phyloP scores from a whole-genome alignment of 2,797 vertebrate species.

The Pseudochirops cupreus region DNA sequence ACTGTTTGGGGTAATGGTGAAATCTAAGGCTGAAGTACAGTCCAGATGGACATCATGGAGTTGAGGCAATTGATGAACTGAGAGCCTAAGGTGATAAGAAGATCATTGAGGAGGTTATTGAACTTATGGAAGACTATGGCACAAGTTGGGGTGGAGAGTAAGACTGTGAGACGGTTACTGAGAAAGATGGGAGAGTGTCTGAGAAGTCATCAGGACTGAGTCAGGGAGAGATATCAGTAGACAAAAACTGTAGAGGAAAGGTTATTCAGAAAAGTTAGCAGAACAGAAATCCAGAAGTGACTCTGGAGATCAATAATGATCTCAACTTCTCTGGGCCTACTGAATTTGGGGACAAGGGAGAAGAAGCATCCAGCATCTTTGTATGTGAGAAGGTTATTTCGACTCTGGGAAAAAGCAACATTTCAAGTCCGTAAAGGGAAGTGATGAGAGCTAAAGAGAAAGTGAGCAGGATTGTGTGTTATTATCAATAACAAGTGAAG shows the following conservation, averaged over 20 bases:
- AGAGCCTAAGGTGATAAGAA: neutral
- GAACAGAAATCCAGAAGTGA: neutral
- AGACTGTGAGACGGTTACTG: neutral
- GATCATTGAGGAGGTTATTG: neutral
- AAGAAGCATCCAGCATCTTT: neutral
- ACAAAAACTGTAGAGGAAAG: neutral
- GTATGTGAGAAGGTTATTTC: neutral
- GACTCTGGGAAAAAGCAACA: neutral
- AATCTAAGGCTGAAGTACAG: neutral
- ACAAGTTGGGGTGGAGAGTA: neutral
- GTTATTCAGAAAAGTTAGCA: neutral
- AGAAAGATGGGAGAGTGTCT: neutral
- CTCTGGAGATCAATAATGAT: neutral
- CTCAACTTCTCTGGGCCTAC: neutral
- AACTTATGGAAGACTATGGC: neutral
- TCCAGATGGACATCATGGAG: neutral
- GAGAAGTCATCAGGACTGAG: neutral
- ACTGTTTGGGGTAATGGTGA: neutral
- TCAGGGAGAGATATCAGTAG: neutral
- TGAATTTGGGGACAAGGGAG: neutral
- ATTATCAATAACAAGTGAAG: neutral
- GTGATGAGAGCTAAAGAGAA: neutral
- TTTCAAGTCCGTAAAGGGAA: neutral
- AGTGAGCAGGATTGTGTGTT: neutral
- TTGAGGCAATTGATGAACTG: neutral